Evolutionary conservation across 35 echinoderm and acorn worm genomes (phyloP).

Genomic region (Heliocidaris tuberculata): DNA sequence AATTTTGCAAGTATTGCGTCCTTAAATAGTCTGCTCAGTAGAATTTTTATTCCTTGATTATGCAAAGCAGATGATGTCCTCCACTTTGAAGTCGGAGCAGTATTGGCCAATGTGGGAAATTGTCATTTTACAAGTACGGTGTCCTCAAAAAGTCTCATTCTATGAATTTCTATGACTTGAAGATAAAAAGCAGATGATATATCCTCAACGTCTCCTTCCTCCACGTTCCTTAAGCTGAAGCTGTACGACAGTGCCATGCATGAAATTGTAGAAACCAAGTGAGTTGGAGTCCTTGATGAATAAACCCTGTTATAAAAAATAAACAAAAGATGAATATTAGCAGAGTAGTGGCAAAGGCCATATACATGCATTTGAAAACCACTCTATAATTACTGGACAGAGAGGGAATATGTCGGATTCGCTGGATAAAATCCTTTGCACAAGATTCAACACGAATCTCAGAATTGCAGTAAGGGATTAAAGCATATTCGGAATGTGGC

Average conservation of each 20-base stretch:
- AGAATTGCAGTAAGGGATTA: too few species aligned
- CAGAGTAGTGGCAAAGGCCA: too few species aligned
- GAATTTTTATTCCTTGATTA: background rate
- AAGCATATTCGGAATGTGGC: too few species aligned
- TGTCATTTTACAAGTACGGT: background rate
- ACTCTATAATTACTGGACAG: too few species aligned
- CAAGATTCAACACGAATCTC: too few species aligned
- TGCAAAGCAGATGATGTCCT: background rate
- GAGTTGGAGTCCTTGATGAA: slow-evolving; percentile 98
- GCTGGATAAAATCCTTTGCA: too few species aligned
- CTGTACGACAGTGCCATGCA: slow-evolving; percentile 64
- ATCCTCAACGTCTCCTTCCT: slow-evolving; percentile 80
- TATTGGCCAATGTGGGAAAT: too few species aligned
- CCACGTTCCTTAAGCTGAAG: slow-evolving; percentile 97
- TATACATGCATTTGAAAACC: too few species aligned
- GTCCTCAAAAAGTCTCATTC: background rate
- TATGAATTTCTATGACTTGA: background rate
- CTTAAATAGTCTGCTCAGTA: background rate
- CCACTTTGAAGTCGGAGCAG: too few species aligned
- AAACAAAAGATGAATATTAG: background rate
- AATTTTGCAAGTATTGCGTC: background rate
- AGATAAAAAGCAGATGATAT: background rate
- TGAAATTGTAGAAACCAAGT: slow-evolving; percentile 93
- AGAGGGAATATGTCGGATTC: too few species aligned
- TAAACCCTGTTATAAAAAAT: slow-evolving; percentile 65